Conservation (phyloP, 2,113 vertebrate species). For the Gorsachius goisagi region DNA sequence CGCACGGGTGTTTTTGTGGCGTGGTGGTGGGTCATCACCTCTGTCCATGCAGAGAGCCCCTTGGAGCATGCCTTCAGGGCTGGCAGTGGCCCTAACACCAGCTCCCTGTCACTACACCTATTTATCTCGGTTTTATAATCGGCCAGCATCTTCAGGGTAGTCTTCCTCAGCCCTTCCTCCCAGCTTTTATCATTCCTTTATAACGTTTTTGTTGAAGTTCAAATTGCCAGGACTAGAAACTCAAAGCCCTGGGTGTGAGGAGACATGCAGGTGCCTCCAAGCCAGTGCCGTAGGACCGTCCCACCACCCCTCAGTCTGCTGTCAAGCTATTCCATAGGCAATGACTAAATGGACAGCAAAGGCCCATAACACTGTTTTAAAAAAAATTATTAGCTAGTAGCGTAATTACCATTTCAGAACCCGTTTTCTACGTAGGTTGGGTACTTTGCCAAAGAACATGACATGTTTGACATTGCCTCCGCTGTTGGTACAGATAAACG, state of each 20-base stretch:
- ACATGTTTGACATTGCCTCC: slow-evolving; percentile 13
- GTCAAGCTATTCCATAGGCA: neutral
- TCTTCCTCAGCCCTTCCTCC: neutral
- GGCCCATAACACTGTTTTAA: neutral
- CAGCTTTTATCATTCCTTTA: neutral
- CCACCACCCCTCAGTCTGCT: neutral
- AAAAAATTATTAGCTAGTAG: slow-evolving; percentile 56
- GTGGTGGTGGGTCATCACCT: neutral
- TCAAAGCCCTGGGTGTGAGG: neutral
- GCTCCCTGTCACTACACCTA: neutral
- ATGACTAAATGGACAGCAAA: neutral
- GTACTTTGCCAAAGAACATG: slow-evolving; percentile 42
- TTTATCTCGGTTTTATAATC: neutral
- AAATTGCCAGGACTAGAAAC: neutral
- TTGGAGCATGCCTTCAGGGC: neutral
- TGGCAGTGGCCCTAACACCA: neutral
- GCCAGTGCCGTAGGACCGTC: neutral
- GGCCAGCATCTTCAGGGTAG: neutral
- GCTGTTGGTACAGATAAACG: slow-evolving; percentile 17
- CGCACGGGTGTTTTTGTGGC: fast-evolving
- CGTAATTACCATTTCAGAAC: slow-evolving; percentile 26
- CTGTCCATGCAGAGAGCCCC: neutral
- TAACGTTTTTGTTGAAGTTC: neutral
- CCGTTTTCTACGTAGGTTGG: neutral
- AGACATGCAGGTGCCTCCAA: neutral